These are phyloP conservation scores for Jaculus jaculus DNA, from an alignment of 2,113 vertebrate species.

Conservation along the genomic window DNA sequence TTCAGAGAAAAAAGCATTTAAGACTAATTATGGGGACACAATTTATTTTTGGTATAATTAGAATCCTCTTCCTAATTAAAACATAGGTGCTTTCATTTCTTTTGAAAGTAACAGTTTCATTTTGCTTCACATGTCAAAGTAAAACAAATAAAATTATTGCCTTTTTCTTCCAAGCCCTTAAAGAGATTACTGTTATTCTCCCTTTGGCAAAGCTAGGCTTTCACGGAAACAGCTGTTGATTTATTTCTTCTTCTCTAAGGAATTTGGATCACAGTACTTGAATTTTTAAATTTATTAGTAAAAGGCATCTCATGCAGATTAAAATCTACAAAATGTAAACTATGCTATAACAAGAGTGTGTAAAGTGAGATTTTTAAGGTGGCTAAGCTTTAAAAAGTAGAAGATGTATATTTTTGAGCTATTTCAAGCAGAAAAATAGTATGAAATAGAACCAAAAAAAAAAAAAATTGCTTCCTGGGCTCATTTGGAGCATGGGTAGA, in stretches of 20 bases:
- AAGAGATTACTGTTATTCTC: slow-evolving; percentile 36
- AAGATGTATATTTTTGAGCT: slow-evolving; percentile 25
- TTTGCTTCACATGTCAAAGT: neutral
- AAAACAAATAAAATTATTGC: slow-evolving; percentile 52
- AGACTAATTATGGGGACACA: slow-evolving; percentile 12
- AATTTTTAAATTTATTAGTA: slow-evolving; percentile 44
- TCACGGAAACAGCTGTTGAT: slow-evolving; percentile 52
- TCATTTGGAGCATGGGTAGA: slow-evolving; percentile 6
- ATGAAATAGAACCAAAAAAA: slow-evolving; percentile 42
- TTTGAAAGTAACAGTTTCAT: slow-evolving; percentile 9
- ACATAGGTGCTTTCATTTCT: neutral
- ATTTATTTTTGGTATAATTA: slow-evolving; percentile 57
- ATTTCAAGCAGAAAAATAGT: neutral
- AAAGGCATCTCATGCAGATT: slow-evolving; percentile 13
- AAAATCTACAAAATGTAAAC: slow-evolving; percentile 42
- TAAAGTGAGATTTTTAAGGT: slow-evolving; percentile 31
- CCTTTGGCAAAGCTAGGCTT: neutral
- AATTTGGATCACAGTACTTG: slow-evolving; percentile 57
- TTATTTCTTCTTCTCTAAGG: slow-evolving; percentile 37
- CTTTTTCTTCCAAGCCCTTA: slow-evolving; percentile 38
- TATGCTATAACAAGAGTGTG: neutral
- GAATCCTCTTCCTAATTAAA: slow-evolving; percentile 56
- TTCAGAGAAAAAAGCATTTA: slow-evolving; percentile 46
- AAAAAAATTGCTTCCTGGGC: slow-evolving; percentile 2
- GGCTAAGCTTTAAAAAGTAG: neutral